phyloP scores from a whole-genome alignment of 2,113 vertebrate species.

The Malaclemys terrapin region DNA sequence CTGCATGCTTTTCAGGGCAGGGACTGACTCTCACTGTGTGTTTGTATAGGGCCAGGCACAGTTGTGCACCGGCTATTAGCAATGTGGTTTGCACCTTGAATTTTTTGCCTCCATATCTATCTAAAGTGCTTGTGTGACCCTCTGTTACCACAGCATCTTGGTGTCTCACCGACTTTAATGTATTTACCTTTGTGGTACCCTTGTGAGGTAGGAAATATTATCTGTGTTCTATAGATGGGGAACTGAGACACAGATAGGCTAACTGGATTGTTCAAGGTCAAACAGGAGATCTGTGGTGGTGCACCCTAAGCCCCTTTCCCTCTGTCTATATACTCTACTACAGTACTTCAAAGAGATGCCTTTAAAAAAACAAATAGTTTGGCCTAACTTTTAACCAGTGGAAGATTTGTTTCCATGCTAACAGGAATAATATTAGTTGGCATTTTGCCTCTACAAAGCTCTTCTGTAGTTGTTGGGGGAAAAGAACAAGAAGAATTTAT shows the following conservation, averaged over 20 bases:
- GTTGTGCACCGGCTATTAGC: no score
- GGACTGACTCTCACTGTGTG: background rate
- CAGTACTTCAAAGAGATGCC: background rate
- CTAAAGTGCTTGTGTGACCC: background rate
- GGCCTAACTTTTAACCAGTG: background rate
- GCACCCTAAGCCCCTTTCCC: background rate
- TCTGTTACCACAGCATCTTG: background rate
- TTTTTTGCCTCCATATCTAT: background rate
- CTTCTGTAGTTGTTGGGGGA: background rate
- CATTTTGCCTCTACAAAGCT: background rate
- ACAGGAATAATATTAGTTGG: background rate
- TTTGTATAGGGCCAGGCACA: background rate
- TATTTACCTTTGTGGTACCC: background rate
- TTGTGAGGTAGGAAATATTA: background rate
- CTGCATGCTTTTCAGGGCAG: background rate
- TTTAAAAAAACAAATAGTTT: background rate
- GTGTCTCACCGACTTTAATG: background rate
- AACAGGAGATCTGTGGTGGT: no score
- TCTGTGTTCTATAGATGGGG: background rate
- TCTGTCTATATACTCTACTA: background rate
- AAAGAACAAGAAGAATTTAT: background rate
- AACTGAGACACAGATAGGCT: background rate
- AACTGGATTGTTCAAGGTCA: no score
- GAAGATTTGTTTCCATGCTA: background rate
- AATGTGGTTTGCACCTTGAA: background rate